Evolutionary conservation across 2,888 invertebrate species (phyloP).

Genomic region (Temnothorax ravouxi): DNA sequence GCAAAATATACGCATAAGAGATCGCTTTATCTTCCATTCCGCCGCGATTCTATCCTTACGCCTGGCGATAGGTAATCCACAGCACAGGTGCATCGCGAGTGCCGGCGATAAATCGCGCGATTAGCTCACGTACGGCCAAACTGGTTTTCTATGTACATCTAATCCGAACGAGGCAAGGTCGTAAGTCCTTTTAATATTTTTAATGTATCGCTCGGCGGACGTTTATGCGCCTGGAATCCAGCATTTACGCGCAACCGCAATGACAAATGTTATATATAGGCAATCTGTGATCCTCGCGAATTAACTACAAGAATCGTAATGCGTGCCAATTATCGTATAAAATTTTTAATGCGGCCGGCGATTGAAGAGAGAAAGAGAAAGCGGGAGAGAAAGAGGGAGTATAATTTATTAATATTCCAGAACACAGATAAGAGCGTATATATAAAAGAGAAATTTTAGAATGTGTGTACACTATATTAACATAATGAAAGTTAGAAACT

Average conservation of each 20-base stretch:
- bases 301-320: conserved; percentile 39
- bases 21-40: conserved; percentile 59
- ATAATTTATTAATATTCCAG: conserved; percentile 21
- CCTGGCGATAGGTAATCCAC: conserved; percentile 57
- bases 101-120: conserved; percentile 71
- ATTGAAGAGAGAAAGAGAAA: background rate
- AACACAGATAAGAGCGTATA: background rate
- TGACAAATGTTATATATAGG: conserved; percentile 24
- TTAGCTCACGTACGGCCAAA: conserved; percentile 65
- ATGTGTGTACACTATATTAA: background rate
- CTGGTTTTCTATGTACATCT: conserved; percentile 67
- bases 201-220: conserved; percentile 61
- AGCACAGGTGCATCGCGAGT: conserved; percentile 70
- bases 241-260: conserved; percentile 39
- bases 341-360: conserved; percentile 8
- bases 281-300: conserved; percentile 41
- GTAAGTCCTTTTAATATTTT: conserved; percentile 74
- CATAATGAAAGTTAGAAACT: conserved; percentile 19
- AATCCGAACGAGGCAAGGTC: conserved; percentile 64
- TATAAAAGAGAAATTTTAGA: background rate
- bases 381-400: background rate
- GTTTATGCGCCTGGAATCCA: conserved; percentile 49
- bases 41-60: conserved; percentile 31
- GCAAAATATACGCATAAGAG: conserved; percentile 34
- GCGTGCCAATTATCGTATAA: conserved; percentile 33